phyloP scores from a whole-genome alignment of 37 sponge, comb jelly and placozoan species.

The Corticium candelabrum region DNA sequence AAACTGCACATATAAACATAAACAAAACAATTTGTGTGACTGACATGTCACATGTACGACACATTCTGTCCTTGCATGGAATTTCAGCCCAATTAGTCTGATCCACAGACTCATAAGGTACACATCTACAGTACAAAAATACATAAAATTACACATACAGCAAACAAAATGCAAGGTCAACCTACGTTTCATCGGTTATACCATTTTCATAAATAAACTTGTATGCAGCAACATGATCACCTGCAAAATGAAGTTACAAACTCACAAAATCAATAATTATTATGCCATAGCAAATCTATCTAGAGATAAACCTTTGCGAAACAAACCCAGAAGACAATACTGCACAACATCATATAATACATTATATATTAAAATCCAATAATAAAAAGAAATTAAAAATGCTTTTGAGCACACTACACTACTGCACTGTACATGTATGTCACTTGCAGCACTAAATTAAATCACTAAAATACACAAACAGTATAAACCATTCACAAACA shows the following conservation, averaged over 20 bases:
- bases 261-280: no score
- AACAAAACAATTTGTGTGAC: not conserved
- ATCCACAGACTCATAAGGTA: conserved; percentile 50
- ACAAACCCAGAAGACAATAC: not conserved
- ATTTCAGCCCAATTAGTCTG: conserved; percentile 52
- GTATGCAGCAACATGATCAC: conserved; percentile 55
- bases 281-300: no score
- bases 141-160: no score
- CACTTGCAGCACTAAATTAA: no score
- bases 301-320: conserved; percentile 17
- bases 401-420: no score
- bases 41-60: conserved; percentile 36
- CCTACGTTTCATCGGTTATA: conserved; percentile 61
- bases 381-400: no score
- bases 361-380: no score
- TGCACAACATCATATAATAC: no score
- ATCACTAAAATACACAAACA: no score
- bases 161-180: not conserved
- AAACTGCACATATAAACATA: not conserved
- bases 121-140: no score
- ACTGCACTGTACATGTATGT: no score
- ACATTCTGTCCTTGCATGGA: conserved; percentile 39
- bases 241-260: conserved; percentile 37
- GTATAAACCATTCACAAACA: no score
- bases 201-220: conserved; percentile 55